These are phyloP conservation scores for Drosophila affinis DNA, from an alignment of 2,888 invertebrate species.

Conservation along the genomic window DNA sequence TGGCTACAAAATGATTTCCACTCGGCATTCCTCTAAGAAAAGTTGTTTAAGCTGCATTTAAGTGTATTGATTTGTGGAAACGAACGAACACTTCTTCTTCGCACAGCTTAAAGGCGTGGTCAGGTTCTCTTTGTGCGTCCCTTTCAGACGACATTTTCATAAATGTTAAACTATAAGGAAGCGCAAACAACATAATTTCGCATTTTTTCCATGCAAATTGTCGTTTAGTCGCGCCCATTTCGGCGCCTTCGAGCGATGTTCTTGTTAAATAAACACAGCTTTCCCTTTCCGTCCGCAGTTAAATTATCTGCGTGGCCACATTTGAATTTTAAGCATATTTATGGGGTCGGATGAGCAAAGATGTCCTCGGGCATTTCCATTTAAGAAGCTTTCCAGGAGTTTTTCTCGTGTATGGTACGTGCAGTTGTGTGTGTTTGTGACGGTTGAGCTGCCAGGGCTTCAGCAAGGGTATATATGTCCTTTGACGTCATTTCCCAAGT, in stretches of 20 bases:
- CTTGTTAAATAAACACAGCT: slow-evolving; percentile 40
- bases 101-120: slow-evolving; percentile 16
- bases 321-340: slow-evolving; percentile 54
- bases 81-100: slow-evolving; percentile 11
- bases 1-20: no score
- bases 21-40: no score
- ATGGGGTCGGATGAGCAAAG: slow-evolving; percentile 32
- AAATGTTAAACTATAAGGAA: slow-evolving; percentile 2
- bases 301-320: slow-evolving; percentile 45
- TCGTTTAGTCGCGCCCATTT: background rate
- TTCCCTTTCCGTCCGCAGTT: slow-evolving; percentile 54
- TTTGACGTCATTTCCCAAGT: slow-evolving; percentile 71
- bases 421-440: slow-evolving; percentile 8
- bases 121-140: background rate
- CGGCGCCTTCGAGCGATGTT: background rate
- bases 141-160: slow-evolving; percentile 2
- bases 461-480: slow-evolving; percentile 44
- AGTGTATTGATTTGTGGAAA: slow-evolving; percentile 57
- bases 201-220: slow-evolving; percentile 24
- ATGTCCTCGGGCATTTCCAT: slow-evolving; percentile 29
- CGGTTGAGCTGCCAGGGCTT: background rate
- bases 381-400: slow-evolving; percentile 25
- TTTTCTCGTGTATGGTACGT: background rate
- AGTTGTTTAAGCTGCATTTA: slow-evolving; percentile 39
- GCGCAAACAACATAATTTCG: slow-evolving; percentile 24